These are phyloP conservation scores for Schrankia costaestrigalis DNA, from an alignment of 2,888 invertebrate species.

Conservation along the genomic window DNA sequence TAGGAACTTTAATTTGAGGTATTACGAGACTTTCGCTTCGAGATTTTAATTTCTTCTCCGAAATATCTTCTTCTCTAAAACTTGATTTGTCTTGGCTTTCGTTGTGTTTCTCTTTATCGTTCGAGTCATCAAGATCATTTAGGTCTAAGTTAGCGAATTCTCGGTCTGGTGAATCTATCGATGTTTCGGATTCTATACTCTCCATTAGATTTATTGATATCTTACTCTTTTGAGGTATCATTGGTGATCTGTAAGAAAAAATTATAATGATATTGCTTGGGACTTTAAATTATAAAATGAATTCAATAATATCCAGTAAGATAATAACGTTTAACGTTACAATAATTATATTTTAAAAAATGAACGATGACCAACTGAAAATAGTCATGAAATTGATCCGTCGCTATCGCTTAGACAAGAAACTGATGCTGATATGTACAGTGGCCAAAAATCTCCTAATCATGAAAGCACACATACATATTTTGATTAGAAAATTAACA, in stretches of 20 bases:
- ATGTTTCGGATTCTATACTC: slow-evolving; percentile 76
- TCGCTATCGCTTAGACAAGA: no score
- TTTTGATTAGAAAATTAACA: no score
- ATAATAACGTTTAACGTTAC: no score
- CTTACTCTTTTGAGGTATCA: slow-evolving; percentile 73
- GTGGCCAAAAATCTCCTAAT: no score
- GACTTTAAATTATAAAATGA: no score
- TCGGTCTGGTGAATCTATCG: slow-evolving; percentile 72
- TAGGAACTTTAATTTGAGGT: slow-evolving; percentile 70
- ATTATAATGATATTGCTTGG: no score
- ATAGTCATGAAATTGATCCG: no score
- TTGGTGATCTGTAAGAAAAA: slow-evolving; percentile 64
- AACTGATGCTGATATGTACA: no score
- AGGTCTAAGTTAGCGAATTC: slow-evolving; percentile 71
- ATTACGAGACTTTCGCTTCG: slow-evolving; percentile 46
- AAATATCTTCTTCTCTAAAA: slow-evolving; percentile 52
- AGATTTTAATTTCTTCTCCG: slow-evolving; percentile 39
- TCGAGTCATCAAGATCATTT: slow-evolving; percentile 64
- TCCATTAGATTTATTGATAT: slow-evolving; percentile 78
- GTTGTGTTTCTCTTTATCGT: slow-evolving; percentile 53
- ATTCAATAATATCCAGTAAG: no score
- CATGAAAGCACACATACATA: no score
- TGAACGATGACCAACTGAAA: no score
- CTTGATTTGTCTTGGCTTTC: slow-evolving; percentile 41
- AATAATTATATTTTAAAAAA: no score